Base-by-base conservation (phyloP, 2,888 invertebrate species). In the Selenia dentaria region DNA sequence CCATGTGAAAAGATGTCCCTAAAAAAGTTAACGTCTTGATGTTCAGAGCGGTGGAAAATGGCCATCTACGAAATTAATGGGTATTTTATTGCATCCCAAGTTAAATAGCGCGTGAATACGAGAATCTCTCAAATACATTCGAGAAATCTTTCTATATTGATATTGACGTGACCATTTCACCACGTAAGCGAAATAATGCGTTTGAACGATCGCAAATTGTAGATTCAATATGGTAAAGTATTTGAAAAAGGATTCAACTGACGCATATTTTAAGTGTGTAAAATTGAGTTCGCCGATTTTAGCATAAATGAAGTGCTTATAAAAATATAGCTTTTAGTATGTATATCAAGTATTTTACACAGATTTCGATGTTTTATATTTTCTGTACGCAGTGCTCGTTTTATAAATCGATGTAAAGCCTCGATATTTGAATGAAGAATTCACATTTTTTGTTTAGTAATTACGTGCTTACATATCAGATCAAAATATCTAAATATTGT, bases 41-140 rank as follows among this genome's bases (percentile, higher is more conserved):
- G 82, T 62, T 79, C 86, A 80, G 57, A 67, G 67, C 68, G 51
- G 65, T 72, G 83, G 83, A 88, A 88, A 88, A 89, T 87, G 78
- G 79, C 79, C 79, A 81, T 84, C 83, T 77, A 74, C 73, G 74
- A 78, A 83, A 84, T 88, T 87, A 89, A 89, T 89, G 88, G 88
- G 83, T 82, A 83, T 86, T 85, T 83, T 79, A 86, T 86, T 84
- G 77, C 83, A 81, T 82, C 74, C 75, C 73, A 70, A 71, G 86
- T 81, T 84, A 85, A 88, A 89, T 89, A 83, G 83, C 72, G 82
- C 85, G 84, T 83, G 73, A 82, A 83, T 70, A 61, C 63, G 76
- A 78, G 73, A 73, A 75, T 74, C 70, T 62, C 62, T 65, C 12
- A 36, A 24, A 71, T 68, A 67, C 70, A 67, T 70, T 67, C 59